phyloP scores from a whole-genome alignment of 2,113 vertebrate genomes.

The Corythoichthys haematopterus region DNA sequence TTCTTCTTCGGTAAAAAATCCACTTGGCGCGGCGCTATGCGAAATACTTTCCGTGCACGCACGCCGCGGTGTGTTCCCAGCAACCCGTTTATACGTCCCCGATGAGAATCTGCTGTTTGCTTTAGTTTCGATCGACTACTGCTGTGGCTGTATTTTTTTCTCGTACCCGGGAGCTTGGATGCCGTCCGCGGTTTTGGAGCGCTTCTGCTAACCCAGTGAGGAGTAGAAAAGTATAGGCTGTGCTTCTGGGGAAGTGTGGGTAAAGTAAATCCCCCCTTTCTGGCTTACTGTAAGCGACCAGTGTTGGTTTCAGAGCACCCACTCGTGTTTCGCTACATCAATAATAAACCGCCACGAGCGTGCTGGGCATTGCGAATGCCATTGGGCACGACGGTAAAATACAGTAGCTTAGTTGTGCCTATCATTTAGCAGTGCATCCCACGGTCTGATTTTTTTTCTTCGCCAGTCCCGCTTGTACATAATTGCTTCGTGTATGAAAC shows the following conservation, averaged over 20 bases:
- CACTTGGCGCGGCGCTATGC: slow-evolving; percentile 12
- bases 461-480: slow-evolving; percentile 16
- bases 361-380: neutral
- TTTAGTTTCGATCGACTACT: slow-evolving; percentile 50
- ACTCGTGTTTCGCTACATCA: slow-evolving; percentile 45
- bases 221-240: slow-evolving; percentile 7
- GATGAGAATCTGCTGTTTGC: slow-evolving; percentile 53
- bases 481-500: slow-evolving; percentile 43
- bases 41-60: slow-evolving; percentile 51
- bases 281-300: slow-evolving; percentile 34
- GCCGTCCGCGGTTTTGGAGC: slow-evolving; percentile 25
- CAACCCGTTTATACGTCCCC: slow-evolving; percentile 31
- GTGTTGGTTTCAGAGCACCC: slow-evolving; percentile 35
- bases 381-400: slow-evolving; percentile 8
- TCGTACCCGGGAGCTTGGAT: slow-evolving; percentile 4
- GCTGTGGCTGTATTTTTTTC: slow-evolving; percentile 21
- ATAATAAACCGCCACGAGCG: slow-evolving; percentile 27
- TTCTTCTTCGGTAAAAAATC: slow-evolving; percentile 51
- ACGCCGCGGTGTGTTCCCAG: slow-evolving; percentile 31
- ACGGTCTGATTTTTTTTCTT: slow-evolving; percentile 6
- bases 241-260: slow-evolving; percentile 15
- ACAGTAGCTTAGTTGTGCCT: slow-evolving; percentile 7
- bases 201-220: slow-evolving; percentile 1
- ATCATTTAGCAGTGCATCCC: slow-evolving; percentile 17
- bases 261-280: slow-evolving; percentile 5